Evolutionary conservation across 1,140 invertebrate genomes (phyloP), one percentile per base, ranked within the genome.

Genomic region (Drosophila biarmipes): DNA sequence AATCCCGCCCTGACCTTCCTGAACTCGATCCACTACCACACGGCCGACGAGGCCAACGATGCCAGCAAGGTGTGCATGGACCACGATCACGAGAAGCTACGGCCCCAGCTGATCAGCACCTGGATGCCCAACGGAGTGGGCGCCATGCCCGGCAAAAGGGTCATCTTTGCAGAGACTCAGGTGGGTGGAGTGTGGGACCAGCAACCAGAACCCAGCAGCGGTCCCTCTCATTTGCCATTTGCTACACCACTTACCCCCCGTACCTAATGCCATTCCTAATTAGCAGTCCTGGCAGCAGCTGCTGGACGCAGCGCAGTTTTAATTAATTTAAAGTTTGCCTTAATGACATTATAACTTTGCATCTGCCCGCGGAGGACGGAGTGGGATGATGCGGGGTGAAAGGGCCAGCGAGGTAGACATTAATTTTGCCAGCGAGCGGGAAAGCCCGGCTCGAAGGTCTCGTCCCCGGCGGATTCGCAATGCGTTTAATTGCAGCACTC

Each of bases 161-260:
- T 97, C 31, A 95, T 98, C 58, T 97, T 97, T 90, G 96, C 96
- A 14, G 97, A 98, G 93, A 97, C 96, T 46, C 97, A 98, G 94
- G 96, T 96, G 92, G 92, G 81, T 81, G 27, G 14, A 15, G n/a
- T 6, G n/a, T 2, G n/a, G 14, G 14, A 14, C 4, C 11, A 14
- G 14, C 14, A 14, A 4, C 4, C 6, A 11, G 17, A 0, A 0
- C 12, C 4, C 2, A n/a, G 5, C 7, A n/a, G 6, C 45, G 6
- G 6, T 10, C n/a, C 27, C 7, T 17, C 19, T 21, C 43, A 31
- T 7, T 45, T 55, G 10, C 17, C 34, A 31, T 15, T 35, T 42
- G 15, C 40, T 42, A 19, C 4, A 42, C n/a, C 46, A 19, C 21
- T 19, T 12, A 12, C 42, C 42, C 40, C 54, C 29, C 14, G 37